These are phyloP conservation scores for Philereme vetulata DNA, from an alignment of 2,888 invertebrate species.

Conservation along the genomic window DNA sequence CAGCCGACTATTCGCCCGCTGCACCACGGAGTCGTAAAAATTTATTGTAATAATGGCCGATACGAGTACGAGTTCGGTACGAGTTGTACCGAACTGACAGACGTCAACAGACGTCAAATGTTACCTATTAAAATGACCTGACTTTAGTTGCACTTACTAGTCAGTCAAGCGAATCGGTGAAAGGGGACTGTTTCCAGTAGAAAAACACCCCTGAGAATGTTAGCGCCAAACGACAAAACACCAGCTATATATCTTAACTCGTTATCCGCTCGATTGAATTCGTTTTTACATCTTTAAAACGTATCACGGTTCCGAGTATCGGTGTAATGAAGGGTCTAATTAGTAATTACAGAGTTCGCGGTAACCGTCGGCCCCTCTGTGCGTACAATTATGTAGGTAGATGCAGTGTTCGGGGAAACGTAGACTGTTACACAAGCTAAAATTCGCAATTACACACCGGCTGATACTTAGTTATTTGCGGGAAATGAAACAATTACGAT, in stretches of 20 bases:
- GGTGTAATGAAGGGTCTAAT: conserved; percentile 64
- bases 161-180: too few species aligned
- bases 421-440: conserved; percentile 49
- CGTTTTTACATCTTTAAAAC: conserved; percentile 24
- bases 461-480: conserved; percentile 41
- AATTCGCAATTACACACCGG: conserved; percentile 47
- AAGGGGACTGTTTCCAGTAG: too few species aligned
- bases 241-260: conserved; percentile 11
- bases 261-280: conserved; percentile 21
- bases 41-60: too few species aligned
- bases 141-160: too few species aligned
- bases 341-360: conserved; percentile 65
- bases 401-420: conserved; percentile 58
- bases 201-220: conserved; percentile 5
- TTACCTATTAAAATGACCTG: too few species aligned
- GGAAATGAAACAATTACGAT: conserved; percentile 35
- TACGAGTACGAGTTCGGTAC: too few species aligned
- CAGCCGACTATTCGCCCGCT: too few species aligned
- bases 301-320: conserved; percentile 59
- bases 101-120: too few species aligned
- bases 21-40: too few species aligned
- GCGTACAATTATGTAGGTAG: conserved; percentile 58
- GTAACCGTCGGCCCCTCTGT: conserved; percentile 61
- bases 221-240: conserved; percentile 14
- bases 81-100: too few species aligned